Percentiles rank a stretch among this genome's conserved stretches.
Evolutionary conservation across 2,113 vertebrate genomes (phyloP).

Genomic region (Mungos mungo): DNA sequence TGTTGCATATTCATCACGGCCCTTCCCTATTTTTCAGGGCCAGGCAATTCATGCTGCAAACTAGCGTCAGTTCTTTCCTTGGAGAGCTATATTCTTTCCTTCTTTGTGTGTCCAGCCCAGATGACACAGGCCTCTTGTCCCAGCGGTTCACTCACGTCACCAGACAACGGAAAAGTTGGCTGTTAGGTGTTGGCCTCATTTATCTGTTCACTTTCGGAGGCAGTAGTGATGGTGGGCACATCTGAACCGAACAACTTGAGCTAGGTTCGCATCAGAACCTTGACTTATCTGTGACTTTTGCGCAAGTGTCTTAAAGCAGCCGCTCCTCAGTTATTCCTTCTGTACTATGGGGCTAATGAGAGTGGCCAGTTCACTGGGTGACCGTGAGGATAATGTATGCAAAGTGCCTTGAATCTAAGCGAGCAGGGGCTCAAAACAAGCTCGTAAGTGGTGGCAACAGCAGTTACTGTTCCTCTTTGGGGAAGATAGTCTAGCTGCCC

Average conservation of each 20-base stretch:
- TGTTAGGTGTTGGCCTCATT: background rate
- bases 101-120: background rate
- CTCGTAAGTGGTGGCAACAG: background rate
- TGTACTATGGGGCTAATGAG: background rate
- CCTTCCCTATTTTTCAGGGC: background rate
- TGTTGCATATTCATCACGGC: background rate
- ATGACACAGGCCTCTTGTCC: background rate
- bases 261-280: background rate
- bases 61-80: background rate
- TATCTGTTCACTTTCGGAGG: background rate
- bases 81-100: background rate
- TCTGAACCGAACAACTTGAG: background rate
- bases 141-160: background rate
- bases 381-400: rapidly evolving
- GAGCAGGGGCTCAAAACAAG: background rate
- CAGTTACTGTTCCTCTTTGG: background rate
- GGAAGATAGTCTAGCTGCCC: conserved; percentile 4
- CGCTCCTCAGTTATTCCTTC: background rate
- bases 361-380: background rate
- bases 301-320: background rate
- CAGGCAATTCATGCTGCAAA: background rate
- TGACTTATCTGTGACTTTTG: background rate
- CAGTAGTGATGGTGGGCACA: background rate
- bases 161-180: background rate
- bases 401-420: background rate